These are phyloP conservation scores for Coreius guichenoti DNA, from an alignment of 2,797 vertebrate genomes.

Conservation along the genomic window DNA sequence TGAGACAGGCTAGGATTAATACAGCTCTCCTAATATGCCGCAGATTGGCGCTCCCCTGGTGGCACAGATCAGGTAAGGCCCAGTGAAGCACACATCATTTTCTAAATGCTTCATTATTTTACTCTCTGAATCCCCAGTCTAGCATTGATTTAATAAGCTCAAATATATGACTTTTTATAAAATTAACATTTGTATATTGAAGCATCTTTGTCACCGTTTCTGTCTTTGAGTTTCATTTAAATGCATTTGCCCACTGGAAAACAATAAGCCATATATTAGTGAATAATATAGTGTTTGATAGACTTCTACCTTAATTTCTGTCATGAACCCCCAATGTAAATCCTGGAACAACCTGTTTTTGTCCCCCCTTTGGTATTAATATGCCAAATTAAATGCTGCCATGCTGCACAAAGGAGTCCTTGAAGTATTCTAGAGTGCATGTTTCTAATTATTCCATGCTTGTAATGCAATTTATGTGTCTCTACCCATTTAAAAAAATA, in stretches of 20 bases:
- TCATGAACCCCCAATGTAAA: not conserved
- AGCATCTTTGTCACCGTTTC: conserved; percentile 74
- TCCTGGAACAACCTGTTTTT: conserved; percentile 13
- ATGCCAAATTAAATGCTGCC: conserved; percentile 76
- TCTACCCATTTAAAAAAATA: conserved; percentile 17
- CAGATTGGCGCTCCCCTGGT: conserved; percentile 78
- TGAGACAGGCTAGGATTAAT: conserved; percentile 82
- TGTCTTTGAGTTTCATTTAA: conserved; percentile 25
- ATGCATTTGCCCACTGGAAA: conserved; percentile 26
- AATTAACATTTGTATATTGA: too few species aligned
- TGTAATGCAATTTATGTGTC: conserved; percentile 72
- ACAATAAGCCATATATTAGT: not conserved
- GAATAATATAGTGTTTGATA: conserved; percentile 31
- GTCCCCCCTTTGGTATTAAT: conserved; percentile 52
- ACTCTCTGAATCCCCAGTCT: conserved; percentile 86
- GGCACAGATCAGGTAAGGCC: conserved; percentile 80
- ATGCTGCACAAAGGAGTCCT: conserved; percentile 73
- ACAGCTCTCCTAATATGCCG: conserved; percentile 80
- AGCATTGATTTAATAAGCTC: conserved; percentile 92
- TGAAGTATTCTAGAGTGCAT: conserved; percentile 73
- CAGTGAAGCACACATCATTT: conserved; percentile 88
- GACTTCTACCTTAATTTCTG: conserved; percentile 22
- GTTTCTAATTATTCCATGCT: conserved; percentile 26
- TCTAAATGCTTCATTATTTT: conserved; percentile 96
- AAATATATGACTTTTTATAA: conserved; percentile 86